Base-by-base conservation (phyloP, 2,797 vertebrate genomes). In the Hypotaenidia okinawae region DNA sequence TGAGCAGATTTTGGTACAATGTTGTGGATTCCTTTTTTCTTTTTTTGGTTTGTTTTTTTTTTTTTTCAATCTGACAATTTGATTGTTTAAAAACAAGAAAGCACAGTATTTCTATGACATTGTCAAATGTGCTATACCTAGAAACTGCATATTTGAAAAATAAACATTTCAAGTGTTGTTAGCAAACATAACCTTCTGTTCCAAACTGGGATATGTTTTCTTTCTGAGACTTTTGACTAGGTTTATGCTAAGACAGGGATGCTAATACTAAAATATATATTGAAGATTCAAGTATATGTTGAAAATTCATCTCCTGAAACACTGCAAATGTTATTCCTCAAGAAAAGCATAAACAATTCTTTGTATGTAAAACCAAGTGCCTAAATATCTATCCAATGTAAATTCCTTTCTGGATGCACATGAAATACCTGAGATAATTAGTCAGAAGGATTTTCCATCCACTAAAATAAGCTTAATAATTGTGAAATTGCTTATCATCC, bases 141-240 rank as follows among this genome's bases (percentile, higher is more conserved):
- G 51, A 73, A 84, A 90, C 6, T 21, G 10, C 6, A 33, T 81
- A 15, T 90, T 43, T 94, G 54, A 75, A 63, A 94, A 93, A 66
- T 22, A 89, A 91, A 51, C 35, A 79, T 90, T 89, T 93, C 51
- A 87, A 87, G 37, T 63, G 55, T 33, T 83, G 72, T 84, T 89
- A 69, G 37, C 43, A 84, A 84, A 45, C 1, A 1, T 41, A 67
- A 33, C 18, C 30, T 93, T 9, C 35, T 49, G 7, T 54, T 88
- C 51, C 13, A 69, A 59, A 76, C 10, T 79, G 27, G 39, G 88
- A 76, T 14, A 39, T 22, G 5, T 51, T 94, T 91, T 89, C n/a
- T 73, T 59, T 84, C 39, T 72, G 45, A 58, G 37, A 9, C 30
- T 77, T 86, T 58, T 81, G 22, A 52, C 47, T 67, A 43, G 39